Conservation (phyloP, 2,113 vertebrate species). For the Sclerurus mexicanus region DNA sequence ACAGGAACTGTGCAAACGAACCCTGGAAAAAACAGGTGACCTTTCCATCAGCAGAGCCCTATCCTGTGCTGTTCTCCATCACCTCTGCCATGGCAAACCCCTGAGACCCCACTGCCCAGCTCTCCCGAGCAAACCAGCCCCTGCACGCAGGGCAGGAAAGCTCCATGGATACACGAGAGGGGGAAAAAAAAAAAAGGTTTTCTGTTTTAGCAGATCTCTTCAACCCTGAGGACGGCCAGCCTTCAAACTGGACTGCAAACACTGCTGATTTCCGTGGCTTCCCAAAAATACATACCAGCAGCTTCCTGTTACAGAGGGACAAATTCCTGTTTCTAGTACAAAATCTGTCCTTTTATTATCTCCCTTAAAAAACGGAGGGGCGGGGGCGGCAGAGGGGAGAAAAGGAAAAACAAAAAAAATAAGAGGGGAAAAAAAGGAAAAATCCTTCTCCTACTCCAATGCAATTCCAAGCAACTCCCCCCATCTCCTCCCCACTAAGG, state of each 20-base stretch:
- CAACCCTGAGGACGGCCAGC: neutral
- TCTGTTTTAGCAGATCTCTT: neutral
- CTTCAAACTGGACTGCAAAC: neutral
- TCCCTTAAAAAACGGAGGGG: neutral
- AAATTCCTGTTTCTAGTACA: constrained; percentile 47
- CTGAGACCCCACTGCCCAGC: neutral
- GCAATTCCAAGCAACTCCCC: neutral
- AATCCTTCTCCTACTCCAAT: neutral
- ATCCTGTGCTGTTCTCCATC: neutral
- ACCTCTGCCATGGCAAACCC: neutral
- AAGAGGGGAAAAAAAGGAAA: fast-evolving
- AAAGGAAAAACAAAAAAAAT: neutral
- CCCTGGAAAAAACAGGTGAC: neutral
- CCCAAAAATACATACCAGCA: constrained; percentile 47
- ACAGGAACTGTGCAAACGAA: neutral
- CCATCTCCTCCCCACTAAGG: neutral
- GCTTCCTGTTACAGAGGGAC: constrained; percentile 42
- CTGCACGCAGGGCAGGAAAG: neutral
- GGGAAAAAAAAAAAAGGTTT: neutral
- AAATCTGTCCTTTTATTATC: constrained; percentile 7
- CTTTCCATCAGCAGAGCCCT: neutral
- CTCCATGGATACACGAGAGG: fast-evolving
- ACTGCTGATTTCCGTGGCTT: neutral
- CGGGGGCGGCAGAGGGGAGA: too few species aligned
- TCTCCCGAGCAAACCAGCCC: neutral